Evolutionary conservation across 2,888 invertebrate genomes (phyloP).

Genomic region (Drepana falcataria): DNA sequence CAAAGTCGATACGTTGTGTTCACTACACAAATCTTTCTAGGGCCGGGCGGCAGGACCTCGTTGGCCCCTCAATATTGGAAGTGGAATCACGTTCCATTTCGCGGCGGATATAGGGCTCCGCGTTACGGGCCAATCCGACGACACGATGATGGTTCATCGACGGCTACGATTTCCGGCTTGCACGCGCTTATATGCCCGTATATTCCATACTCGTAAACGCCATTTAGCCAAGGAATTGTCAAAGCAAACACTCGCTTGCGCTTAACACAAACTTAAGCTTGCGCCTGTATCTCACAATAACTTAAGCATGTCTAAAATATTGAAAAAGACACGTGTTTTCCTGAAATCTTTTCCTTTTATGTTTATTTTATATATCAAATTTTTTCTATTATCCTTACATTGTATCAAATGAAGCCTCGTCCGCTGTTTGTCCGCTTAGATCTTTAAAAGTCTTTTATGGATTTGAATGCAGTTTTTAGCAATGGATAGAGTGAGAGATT

Average conservation of each 20-base stretch:
- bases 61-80: constrained; percentile 45
- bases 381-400: too few species aligned
- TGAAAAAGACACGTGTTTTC: constrained; percentile 19
- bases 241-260: constrained; percentile 33
- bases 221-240: constrained; percentile 28
- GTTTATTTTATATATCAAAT: too few species aligned
- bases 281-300: constrained; percentile 16
- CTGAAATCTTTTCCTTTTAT: constrained; percentile 1
- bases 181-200: constrained; percentile 43
- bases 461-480: too few species aligned
- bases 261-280: too few species aligned
- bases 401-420: too few species aligned
- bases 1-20: background rate
- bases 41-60: constrained; percentile 22
- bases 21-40: constrained; percentile 9
- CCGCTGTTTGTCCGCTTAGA: too few species aligned
- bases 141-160: constrained; percentile 59
- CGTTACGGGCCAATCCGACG: constrained; percentile 55
- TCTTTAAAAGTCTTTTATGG: too few species aligned
- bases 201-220: constrained; percentile 40
- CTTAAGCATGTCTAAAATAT: constrained; percentile 19
- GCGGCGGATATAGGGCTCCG: constrained; percentile 65
- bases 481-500: too few species aligned
- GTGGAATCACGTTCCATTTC: constrained; percentile 65
- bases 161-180: constrained; percentile 62